These are phyloP conservation scores for Drosophila engyochracea DNA, from an alignment of 2,888 invertebrate genomes.

Conservation along the genomic window DNA sequence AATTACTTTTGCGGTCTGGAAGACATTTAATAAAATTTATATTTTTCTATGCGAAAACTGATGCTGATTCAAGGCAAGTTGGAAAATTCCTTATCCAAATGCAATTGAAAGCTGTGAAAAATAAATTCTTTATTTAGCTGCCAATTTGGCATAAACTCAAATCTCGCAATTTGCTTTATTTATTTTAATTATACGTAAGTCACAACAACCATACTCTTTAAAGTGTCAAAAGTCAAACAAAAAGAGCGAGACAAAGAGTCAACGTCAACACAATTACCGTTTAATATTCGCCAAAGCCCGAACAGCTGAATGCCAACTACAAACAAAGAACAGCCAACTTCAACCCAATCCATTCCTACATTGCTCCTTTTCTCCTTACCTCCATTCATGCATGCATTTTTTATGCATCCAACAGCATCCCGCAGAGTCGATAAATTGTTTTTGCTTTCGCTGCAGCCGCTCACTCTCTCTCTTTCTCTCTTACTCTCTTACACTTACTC, in stretches of 20 bases:
- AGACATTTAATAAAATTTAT: neutral
- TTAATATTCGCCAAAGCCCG: slow-evolving; percentile 27
- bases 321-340: neutral
- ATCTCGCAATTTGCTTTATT: neutral
- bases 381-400: neutral
- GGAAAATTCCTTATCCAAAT: neutral
- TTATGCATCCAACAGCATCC: slow-evolving; percentile 20
- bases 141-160: neutral
- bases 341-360: slow-evolving; percentile 11
- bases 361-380: neutral
- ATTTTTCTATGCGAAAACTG: neutral
- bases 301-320: neutral
- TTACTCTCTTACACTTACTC: slow-evolving; percentile 2
- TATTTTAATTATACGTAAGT: neutral
- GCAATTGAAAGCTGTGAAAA: neutral
- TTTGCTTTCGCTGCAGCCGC: slow-evolving; percentile 39
- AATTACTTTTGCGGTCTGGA: neutral
- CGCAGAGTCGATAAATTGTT: slow-evolving; percentile 38
- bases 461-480: slow-evolving; percentile 25
- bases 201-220: slow-evolving; percentile 29
- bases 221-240: slow-evolving; percentile 14
- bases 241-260: slow-evolving; percentile 37
- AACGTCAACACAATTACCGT: slow-evolving; percentile 59
- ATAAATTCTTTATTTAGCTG: neutral
- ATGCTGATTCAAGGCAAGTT: neutral